Evolutionary conservation across 2,888 invertebrate species (phyloP).

Genomic region (Andrena chrysosceles): DNA sequence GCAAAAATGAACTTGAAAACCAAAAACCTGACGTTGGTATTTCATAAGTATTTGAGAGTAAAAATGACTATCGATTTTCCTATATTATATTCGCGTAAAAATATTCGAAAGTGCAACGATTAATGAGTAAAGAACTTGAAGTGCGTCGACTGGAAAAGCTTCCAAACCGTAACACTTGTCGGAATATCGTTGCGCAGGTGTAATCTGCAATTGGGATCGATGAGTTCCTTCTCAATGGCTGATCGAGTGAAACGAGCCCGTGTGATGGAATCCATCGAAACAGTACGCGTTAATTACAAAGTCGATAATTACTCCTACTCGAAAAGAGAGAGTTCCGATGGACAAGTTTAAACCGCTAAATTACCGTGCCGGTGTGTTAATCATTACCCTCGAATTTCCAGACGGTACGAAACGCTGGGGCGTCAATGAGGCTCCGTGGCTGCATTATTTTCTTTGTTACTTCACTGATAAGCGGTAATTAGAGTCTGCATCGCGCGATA

Average conservation of each 20-base stretch:
- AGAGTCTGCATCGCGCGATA: conserved; percentile 23
- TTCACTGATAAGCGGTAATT: conserved; percentile 47
- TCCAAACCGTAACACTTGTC: conserved; percentile 16
- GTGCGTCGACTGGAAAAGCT: not conserved
- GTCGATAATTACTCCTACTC: conserved; percentile 55
- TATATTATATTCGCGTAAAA: not conserved
- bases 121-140: not conserved
- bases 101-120: not conserved
- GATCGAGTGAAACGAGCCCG: conserved; percentile 47
- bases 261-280: conserved; percentile 19
- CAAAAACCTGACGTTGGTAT: no score
- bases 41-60: no score
- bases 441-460: conserved; percentile 47
- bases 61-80: not conserved
- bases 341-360: conserved; percentile 30
- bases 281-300: conserved; percentile 58
- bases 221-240: conserved; percentile 26
- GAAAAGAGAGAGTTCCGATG: conserved; percentile 36
- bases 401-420: conserved; percentile 10
- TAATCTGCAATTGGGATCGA: conserved; percentile 51
- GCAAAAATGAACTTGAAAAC: no score
- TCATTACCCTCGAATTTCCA: conserved; percentile 47
- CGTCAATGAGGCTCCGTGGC: not conserved
- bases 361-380: conserved; percentile 41
- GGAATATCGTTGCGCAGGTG: conserved; percentile 16